Conservation (phyloP, 2,888 invertebrate species). For the Heliconius charithonia region DNA sequence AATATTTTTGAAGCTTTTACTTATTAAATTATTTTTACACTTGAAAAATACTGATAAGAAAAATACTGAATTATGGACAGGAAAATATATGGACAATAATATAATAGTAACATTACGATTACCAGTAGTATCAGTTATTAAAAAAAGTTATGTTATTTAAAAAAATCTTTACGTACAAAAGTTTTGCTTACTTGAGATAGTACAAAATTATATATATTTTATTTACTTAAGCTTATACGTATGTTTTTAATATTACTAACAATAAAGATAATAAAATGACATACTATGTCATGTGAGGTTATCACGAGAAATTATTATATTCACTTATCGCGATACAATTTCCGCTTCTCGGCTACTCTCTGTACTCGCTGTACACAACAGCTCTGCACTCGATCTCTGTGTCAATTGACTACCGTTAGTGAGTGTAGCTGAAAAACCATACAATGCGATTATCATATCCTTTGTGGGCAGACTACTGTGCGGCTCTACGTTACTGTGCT, state of each 20-base stretch:
- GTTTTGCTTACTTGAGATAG: background rate
- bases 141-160: no score
- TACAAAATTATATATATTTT: background rate
- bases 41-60: background rate
- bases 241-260: background rate
- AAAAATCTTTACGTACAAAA: background rate
- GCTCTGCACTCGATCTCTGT: conserved; percentile 42
- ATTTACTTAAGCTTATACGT: background rate
- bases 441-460: conserved; percentile 49
- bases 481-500: conserved; percentile 32
- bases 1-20: no score
- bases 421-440: conserved; percentile 48
- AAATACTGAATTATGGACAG: background rate
- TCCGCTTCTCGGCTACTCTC: conserved; percentile 26
- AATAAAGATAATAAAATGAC: background rate
- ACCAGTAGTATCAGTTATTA: no score
- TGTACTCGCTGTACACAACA: conserved; percentile 11
- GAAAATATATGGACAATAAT: background rate
- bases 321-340: background rate
- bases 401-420: conserved; percentile 48
- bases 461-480: conserved; percentile 45
- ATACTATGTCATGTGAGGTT: background rate
- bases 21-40: no score
- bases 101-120: no score
- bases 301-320: background rate